Evolutionary conservation across 2,888 invertebrate genomes (phyloP).

Genomic region (Noctua janthe): DNA sequence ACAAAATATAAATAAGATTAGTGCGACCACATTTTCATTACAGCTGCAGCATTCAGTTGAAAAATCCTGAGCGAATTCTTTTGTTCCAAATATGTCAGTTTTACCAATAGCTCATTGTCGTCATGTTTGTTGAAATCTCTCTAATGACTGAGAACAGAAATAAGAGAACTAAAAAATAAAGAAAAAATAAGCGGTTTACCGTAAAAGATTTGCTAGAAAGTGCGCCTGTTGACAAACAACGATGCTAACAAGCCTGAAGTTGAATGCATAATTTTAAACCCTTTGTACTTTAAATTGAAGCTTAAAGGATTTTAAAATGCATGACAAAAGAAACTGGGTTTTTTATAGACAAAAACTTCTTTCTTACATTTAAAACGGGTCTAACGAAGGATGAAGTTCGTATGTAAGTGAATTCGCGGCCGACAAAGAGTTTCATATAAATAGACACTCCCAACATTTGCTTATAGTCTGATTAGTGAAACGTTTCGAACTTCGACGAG

Average conservation of each 20-base stretch:
- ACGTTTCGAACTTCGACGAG: slow-evolving; percentile 14
- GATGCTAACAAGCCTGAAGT: neutral
- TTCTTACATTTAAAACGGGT: neutral
- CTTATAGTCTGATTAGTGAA: slow-evolving; percentile 23
- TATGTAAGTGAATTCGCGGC: neutral
- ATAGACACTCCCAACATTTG: slow-evolving; percentile 13
- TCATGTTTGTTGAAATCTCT: neutral
- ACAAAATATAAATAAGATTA: too few species aligned
- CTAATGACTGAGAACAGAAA: neutral
- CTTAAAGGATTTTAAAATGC: too few species aligned
- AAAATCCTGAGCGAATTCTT: neutral
- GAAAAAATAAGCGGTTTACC: too few species aligned
- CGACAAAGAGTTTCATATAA: slow-evolving; percentile 33
- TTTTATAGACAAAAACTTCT: neutral
- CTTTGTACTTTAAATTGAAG: neutral
- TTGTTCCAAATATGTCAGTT: neutral
- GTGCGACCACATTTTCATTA: neutral
- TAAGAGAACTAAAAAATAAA: neutral
- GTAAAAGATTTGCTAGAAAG: neutral
- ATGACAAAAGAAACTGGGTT: neutral
- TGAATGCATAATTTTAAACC: neutral
- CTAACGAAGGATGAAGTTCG: slow-evolving; percentile 1
- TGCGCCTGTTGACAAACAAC: neutral
- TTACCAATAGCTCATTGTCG: too few species aligned
- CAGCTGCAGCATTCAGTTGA: neutral